Conservation (phyloP, 1,140 invertebrate genomes). For the Achatina immaculata region DNA sequence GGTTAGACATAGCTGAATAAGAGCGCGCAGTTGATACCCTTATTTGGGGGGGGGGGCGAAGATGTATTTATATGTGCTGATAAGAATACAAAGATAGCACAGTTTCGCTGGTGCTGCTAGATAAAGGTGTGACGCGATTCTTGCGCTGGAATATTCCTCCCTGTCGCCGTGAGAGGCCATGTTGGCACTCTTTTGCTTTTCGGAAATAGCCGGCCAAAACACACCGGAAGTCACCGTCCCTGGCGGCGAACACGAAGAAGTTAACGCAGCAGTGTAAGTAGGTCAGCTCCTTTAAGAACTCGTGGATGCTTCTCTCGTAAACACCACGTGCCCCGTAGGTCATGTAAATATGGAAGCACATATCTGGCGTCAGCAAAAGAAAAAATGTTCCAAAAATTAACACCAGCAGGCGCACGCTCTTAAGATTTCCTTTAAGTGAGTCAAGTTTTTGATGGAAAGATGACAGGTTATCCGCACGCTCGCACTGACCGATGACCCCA, state of each 20-base stretch:
- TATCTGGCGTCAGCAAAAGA: background rate
- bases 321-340: background rate
- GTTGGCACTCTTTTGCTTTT: background rate
- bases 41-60: too few species aligned
- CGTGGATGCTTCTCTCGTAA: background rate
- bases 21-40: too few species aligned
- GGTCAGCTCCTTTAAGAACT: background rate
- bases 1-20: too few species aligned
- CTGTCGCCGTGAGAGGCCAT: background rate
- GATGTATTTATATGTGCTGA: too few species aligned
- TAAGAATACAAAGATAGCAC: too few species aligned
- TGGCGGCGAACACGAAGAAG: background rate
- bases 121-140: too few species aligned
- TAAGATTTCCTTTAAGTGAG: background rate
- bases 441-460: background rate
- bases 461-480: background rate
- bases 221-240: background rate
- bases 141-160: too few species aligned
- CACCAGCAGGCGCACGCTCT: background rate
- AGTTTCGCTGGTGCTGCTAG: too few species aligned
- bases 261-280: background rate
- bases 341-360: background rate
- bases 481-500: background rate
- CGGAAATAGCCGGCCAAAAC: background rate
- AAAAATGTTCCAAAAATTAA: background rate